A percentile compares a stretch with the other conserved stretches of the same genome.
These are phyloP conservation scores for Campopleginae sp. DNA, from an alignment of 2,888 invertebrate genomes.

Conservation along the genomic window DNA sequence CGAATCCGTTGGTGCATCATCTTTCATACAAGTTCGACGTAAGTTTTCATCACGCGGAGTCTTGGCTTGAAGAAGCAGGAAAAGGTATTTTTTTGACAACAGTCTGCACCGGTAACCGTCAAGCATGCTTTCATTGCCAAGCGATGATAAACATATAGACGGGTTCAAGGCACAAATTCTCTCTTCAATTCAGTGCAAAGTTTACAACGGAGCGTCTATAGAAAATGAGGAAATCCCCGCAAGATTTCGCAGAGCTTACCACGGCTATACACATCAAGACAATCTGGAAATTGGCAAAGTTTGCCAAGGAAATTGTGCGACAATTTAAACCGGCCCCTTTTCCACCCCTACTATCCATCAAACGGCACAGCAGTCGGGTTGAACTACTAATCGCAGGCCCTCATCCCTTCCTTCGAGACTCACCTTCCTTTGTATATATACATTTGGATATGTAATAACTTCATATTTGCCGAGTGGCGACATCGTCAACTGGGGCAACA, in stretches of 20 bases:
- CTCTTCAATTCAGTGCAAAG: conserved; percentile 1
- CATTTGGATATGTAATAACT: conserved; percentile 3
- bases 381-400: conserved; percentile 61
- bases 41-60: neutral
- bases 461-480: conserved; percentile 31
- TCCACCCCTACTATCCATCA: conserved; percentile 66
- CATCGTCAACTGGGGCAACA: conserved; percentile 20
- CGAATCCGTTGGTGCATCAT: conserved; percentile 32
- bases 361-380: conserved; percentile 50
- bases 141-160: neutral
- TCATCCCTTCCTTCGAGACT: conserved; percentile 2
- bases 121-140: conserved; percentile 22
- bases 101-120: conserved; percentile 1
- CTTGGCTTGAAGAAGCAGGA: neutral
- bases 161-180: conserved; percentile 21
- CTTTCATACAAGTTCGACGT: conserved; percentile 16
- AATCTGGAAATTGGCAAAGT: conserved; percentile 81
- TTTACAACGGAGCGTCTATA: conserved; percentile 31
- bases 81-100: conserved; percentile 22
- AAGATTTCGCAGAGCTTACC: conserved; percentile 42
- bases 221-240: conserved; percentile 28
- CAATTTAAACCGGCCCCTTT: conserved; percentile 80
- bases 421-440: conserved; percentile 3
- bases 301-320: conserved; percentile 78
- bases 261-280: conserved; percentile 43